Conservation (phyloP, 2,888 invertebrate genomes). For the Arenicola marina region DNA sequence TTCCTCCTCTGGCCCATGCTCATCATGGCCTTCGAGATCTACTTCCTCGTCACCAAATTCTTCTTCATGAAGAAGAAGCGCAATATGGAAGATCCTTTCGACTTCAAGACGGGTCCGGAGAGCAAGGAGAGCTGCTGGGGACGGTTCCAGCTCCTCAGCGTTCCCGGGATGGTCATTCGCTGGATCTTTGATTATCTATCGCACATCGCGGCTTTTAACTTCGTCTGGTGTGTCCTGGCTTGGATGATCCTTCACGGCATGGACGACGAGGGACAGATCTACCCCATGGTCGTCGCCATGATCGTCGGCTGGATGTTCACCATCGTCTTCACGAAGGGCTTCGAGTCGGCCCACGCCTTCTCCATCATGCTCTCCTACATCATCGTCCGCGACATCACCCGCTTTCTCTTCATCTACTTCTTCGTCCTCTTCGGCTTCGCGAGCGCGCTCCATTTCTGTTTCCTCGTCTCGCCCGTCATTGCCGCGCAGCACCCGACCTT, state of each 20-base stretch:
- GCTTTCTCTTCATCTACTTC: constrained; percentile 53
- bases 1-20: constrained; percentile 34
- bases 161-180: background rate
- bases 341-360: constrained; percentile 53
- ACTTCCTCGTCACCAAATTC: constrained; percentile 25
- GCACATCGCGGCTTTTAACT: constrained; percentile 25
- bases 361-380: constrained; percentile 55
- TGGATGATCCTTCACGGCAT: constrained; percentile 30
- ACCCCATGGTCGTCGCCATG: constrained; percentile 47
- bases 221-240: constrained; percentile 42
- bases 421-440: constrained; percentile 55
- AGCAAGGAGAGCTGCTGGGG: background rate
- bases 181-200: constrained; percentile 29
- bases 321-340: constrained; percentile 54
- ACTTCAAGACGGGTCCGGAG: too few species aligned
- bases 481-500: constrained; percentile 37
- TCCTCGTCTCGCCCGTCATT: constrained; percentile 41
- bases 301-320: constrained; percentile 54
- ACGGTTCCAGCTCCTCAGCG: background rate
- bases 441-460: constrained; percentile 51
- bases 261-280: constrained; percentile 40
- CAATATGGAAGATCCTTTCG: background rate
- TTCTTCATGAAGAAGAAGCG: background rate
- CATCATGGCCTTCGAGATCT: constrained; percentile 28
- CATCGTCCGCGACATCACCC: constrained; percentile 49